Evolutionary conservation across 2,888 invertebrate genomes (phyloP).

Genomic region (Meteorus cinctellus): DNA sequence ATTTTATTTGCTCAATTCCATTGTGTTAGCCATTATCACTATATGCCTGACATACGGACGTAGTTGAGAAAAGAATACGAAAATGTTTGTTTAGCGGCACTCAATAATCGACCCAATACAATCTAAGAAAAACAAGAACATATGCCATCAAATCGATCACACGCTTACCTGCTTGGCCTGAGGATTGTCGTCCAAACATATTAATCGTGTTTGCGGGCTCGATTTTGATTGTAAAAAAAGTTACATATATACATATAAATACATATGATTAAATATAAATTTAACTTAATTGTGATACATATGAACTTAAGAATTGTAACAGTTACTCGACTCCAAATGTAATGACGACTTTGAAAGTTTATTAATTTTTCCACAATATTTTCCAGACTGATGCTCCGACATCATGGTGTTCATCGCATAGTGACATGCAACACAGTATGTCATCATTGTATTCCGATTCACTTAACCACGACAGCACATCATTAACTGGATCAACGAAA

Average conservation of each 20-base stretch:
- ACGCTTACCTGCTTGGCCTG: slow-evolving; percentile 69
- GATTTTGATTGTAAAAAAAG: slow-evolving; percentile 16
- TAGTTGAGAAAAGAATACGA: slow-evolving; percentile 48
- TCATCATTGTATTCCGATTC: slow-evolving; percentile 74
- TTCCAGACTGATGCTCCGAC: slow-evolving; percentile 68
- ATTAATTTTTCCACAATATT: slow-evolving; percentile 5
- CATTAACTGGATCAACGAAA: slow-evolving; percentile 73
- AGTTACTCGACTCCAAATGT: too few relatives aligned
- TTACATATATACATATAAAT: neutral
- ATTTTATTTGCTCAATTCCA: slow-evolving; percentile 63
- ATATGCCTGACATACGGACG: slow-evolving; percentile 55
- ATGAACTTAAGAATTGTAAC: too few relatives aligned
- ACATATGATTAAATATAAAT: too few relatives aligned
- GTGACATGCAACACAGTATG: slow-evolving; percentile 65
- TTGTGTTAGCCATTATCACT: slow-evolving; percentile 61
- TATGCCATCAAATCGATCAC: slow-evolving; percentile 61
- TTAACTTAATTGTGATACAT: too few relatives aligned
- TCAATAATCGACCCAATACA: slow-evolving; percentile 35
- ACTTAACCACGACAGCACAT: slow-evolving; percentile 74
- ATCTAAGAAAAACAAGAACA: slow-evolving; percentile 30
- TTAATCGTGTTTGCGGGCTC: slow-evolving; percentile 11
- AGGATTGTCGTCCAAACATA: slow-evolving; percentile 58
- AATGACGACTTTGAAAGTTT: too few relatives aligned
- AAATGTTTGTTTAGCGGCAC: slow-evolving; percentile 40
- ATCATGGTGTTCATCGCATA: slow-evolving; percentile 68